phyloP scores from a whole-genome alignment of 2,797 vertebrate species.

The Microcaecilia unicolor region DNA sequence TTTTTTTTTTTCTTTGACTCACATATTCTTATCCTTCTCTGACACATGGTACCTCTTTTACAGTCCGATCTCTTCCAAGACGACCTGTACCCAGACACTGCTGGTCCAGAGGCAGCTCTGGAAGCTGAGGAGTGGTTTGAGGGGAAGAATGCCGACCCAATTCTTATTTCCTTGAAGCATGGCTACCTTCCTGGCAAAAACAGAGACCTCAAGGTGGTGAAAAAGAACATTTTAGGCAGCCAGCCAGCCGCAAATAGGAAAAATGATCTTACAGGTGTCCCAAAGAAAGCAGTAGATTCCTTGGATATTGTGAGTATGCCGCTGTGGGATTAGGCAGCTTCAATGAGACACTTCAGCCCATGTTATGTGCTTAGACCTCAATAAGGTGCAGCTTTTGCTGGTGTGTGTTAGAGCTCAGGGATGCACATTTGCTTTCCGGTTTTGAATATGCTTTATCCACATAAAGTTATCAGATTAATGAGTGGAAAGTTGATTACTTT shows the following conservation, averaged over 20 bases:
- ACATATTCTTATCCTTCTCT: not conserved
- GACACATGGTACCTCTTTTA: no score
- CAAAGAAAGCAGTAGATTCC: constrained; percentile 62
- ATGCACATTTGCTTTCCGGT: no score
- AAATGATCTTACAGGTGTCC: constrained; percentile 59
- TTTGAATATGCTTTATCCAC: no score
- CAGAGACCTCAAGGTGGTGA: constrained; percentile 87
- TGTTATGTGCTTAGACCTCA: no score
- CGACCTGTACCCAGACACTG: constrained; percentile 90
- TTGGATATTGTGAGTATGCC: constrained; percentile 63
- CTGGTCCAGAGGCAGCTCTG: constrained; percentile 78
- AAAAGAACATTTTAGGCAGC: constrained; percentile 88
- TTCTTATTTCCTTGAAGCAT: constrained; percentile 88
- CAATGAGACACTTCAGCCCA: no score
- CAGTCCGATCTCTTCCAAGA: constrained; percentile 97
- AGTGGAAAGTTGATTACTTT: no score
- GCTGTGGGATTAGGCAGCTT: not conserved
- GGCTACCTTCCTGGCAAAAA: constrained; percentile 86
- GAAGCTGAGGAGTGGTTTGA: constrained; percentile 95
- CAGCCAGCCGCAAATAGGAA: constrained; percentile 71
- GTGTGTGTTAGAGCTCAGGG: no score
- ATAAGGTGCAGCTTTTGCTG: no score
- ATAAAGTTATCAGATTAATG: no score
- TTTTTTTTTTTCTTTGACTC: not conserved
- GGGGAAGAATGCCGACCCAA: constrained; percentile 82